Base-by-base conservation (phyloP, 2,888 invertebrate species). In the Abscondita cerata region DNA sequence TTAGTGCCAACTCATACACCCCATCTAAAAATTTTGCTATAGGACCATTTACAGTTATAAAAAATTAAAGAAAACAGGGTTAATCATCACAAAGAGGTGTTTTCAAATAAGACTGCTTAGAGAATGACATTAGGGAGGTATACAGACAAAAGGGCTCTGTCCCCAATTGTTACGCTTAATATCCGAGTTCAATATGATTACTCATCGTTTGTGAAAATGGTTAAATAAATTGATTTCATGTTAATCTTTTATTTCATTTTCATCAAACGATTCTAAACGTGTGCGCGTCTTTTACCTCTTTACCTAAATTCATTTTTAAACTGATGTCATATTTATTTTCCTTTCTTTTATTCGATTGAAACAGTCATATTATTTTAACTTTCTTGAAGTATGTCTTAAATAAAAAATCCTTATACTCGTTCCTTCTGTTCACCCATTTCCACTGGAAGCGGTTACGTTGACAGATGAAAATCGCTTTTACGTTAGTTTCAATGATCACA, bases 191-290 rank as follows among this genome's bases (percentile, higher is more conserved):
- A 76, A 78, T 76, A 75, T 74, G 72, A 78, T 76, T 79, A 79
- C 77, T 79, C 79, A 79, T 78, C 75, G 74, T 76, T 78, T 79
- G 78, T 77, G 76, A 78, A 78, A 77, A 75, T 77, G 75, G 59
- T 76, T 75, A 75, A 59, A 73, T 75, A 75, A 75, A 77, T 68
- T 76, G 76, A 78, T 77, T 80, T 75, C 78, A 76, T 78, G 78
- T 79, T 79, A 78, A 74, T 77, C 73, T 25, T n/a, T 33, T 9
- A 8, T 16, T 20, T 41, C 25, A 25, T 25, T 25, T 25, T 4
- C 25, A 25, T 6, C 2, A 25, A 25, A 25, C 25, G 6, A 25
- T n/a, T n/a, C n/a, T n/a, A n/a, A n/a, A n/a, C n/a, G n/a, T n/a
- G n/a, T n/a, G n/a, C n/a, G n/a, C n/a, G 25, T 25, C 25, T 25